Base-by-base conservation (phyloP, 1,140 invertebrate species). In the Liolophura sinensis region DNA sequence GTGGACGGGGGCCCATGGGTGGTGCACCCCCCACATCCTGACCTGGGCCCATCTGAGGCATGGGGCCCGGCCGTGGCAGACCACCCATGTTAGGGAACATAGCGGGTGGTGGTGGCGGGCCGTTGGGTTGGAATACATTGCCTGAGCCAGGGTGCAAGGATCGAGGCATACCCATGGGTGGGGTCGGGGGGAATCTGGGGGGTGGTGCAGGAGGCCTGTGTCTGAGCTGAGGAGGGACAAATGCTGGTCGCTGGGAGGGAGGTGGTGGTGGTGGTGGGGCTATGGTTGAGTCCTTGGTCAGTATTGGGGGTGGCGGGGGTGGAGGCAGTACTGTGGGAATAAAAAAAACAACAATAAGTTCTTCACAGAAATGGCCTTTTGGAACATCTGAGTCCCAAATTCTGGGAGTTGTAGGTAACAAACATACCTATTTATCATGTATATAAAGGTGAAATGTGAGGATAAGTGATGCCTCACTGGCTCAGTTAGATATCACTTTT, bases 321-420 rank as follows among this genome's bases (percentile, higher is more conserved):
- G 76, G 77, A 16, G 77, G 74, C 1, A 71, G 73, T 25, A 76
- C 68, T 31, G 72, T 64, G n/a, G 71, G 55, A 18, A 73, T 48
- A 55, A 14, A 11, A 58, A 65, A 59, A 9, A 65, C 24, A 60
- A 60, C 12, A 50, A 4, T 54, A 20, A 65, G 27, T 7, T n/a
- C 27, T 22, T 58, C 20, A 31, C 4, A 4, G 27, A 24, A 54
- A 24, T n/a, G 12, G 31, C 3, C 9, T 40, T 40, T 40, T 40
- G 31, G 31, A 40, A 40, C 31, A 40, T 40, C 9, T 40, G 31
- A 40, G 31, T 5, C 9, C 9, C 31, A 40, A 40, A 5, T 5
- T 40, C 3, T 3, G 9, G 9, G 9, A 40, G 31, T 40, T 5
- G n/a, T 15, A 50, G n/a, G n/a, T 50, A 50, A 50, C 14, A 15